Evolutionary conservation across 1,140 invertebrate genomes (phyloP).

Genomic region (Drosophila fuyamai): DNA sequence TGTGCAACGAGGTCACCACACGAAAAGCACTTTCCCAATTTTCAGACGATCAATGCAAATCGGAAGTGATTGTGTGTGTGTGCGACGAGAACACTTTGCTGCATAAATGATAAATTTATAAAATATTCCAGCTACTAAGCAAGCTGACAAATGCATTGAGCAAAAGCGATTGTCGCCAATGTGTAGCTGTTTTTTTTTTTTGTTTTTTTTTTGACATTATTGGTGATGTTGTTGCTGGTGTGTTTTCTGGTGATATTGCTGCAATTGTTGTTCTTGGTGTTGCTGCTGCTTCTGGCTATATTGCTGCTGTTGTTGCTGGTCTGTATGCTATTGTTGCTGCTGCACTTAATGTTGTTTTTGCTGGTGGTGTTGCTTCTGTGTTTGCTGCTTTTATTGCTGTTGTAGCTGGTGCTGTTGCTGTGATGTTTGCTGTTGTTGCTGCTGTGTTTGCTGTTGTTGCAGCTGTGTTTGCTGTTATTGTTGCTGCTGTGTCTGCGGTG

Average conservation of each 20-base stretch:
- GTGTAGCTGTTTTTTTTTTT: conserved; percentile 25
- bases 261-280: conserved; percentile 18
- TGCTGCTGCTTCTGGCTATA: conserved; percentile 16
- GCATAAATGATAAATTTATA: conserved; percentile 46
- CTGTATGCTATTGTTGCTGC: not conserved
- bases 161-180: conserved; percentile 21
- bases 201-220: not conserved
- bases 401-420: conserved; percentile 9
- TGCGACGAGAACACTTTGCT: conserved; percentile 54
- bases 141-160: conserved; percentile 59
- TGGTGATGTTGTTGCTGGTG: conserved; percentile 20
- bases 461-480: conserved; percentile 1
- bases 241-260: not conserved
- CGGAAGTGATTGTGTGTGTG: conserved; percentile 60
- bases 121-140: conserved; percentile 16
- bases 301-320: conserved; percentile 16
- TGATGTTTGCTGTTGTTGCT: conserved; percentile 12
- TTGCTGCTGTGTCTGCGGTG: conserved; percentile 7
- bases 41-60: conserved; percentile 71
- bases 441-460: conserved; percentile 21
- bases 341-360: not conserved
- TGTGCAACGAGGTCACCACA: conserved; percentile 34
- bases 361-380: not conserved
- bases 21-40: conserved; percentile 66
- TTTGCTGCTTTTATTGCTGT: not conserved